phyloP scores from a whole-genome alignment of 2,888 invertebrate genomes.

The Thelaira solivaga region DNA sequence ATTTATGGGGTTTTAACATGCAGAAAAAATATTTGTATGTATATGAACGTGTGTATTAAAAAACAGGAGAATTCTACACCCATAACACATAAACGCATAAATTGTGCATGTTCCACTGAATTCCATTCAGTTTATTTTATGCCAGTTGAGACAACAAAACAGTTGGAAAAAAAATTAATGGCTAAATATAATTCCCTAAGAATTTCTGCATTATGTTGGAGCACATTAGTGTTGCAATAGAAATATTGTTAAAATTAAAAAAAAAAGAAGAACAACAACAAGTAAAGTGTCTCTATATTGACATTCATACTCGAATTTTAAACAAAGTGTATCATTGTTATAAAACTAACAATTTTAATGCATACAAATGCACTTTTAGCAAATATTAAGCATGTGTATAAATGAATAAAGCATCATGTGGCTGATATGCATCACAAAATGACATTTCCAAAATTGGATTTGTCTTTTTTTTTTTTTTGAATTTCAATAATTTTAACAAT shows the following conservation, averaged over 20 bases:
- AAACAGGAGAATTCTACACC: conserved; percentile 3
- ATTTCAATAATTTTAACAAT: no score
- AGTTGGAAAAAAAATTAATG: background rate
- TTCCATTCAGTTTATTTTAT: conserved; percentile 14
- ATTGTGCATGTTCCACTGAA: conserved; percentile 38
- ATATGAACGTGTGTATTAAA: no score
- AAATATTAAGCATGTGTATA: background rate
- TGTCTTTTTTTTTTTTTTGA: background rate
- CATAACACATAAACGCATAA: conserved; percentile 44
- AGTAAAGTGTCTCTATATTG: conserved; percentile 11
- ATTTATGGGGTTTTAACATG: conserved; percentile 57
- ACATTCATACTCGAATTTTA: no score
- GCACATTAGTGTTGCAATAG: conserved; percentile 6
- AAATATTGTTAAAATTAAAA: background rate
- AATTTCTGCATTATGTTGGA: background rate
- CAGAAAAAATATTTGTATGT: conserved; percentile 28
- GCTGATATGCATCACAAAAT: background rate
- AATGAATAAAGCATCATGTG: background rate
- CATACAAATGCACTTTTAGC: background rate
- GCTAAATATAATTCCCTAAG: background rate
- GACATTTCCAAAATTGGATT: background rate
- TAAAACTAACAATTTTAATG: background rate
- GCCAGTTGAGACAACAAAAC: background rate
- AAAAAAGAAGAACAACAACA: conserved; percentile 4
- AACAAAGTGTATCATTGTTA: conserved; percentile 6